phyloP scores from a whole-genome alignment of 2,888 invertebrate species.

The Platycnemis pennipes region DNA sequence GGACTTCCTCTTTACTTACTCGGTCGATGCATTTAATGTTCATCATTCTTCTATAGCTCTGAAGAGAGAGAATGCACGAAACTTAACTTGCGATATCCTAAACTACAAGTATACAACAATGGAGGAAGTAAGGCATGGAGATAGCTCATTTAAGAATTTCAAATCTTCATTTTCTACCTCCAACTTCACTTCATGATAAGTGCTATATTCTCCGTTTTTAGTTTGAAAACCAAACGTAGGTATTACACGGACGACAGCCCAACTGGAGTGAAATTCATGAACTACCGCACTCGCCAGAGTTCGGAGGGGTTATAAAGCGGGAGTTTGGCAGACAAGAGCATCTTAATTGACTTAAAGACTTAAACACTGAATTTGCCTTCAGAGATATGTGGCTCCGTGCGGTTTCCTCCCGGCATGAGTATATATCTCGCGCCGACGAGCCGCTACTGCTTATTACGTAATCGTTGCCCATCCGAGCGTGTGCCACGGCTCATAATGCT shows the following conservation, averaged over 20 bases:
- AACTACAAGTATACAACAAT: too few relatives aligned
- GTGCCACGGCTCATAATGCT: not conserved
- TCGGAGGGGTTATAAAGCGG: not conserved
- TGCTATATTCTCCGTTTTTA: too few relatives aligned
- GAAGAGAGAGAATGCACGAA: too few relatives aligned
- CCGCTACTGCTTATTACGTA: not conserved
- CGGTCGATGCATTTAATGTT: too few relatives aligned
- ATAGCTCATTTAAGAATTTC: too few relatives aligned
- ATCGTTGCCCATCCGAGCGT: not conserved
- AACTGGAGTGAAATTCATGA: not conserved
- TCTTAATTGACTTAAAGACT: slow-evolving; percentile 36
- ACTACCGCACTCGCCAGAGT: not conserved
- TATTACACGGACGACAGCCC: not conserved
- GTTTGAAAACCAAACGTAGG: not conserved
- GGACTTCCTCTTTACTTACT: too few relatives aligned
- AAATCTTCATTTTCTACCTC: not conserved
- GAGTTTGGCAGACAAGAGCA: slow-evolving; percentile 20
- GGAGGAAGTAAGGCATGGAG: too few relatives aligned
- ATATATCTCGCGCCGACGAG: not conserved
- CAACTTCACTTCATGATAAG: too few relatives aligned
- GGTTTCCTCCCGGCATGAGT: not conserved
- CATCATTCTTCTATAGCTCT: too few relatives aligned
- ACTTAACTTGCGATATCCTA: too few relatives aligned
- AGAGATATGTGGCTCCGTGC: not conserved
- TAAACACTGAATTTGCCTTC: not conserved